phyloP scores from a whole-genome alignment of 2,113 vertebrate species.

The Passer domesticus region DNA sequence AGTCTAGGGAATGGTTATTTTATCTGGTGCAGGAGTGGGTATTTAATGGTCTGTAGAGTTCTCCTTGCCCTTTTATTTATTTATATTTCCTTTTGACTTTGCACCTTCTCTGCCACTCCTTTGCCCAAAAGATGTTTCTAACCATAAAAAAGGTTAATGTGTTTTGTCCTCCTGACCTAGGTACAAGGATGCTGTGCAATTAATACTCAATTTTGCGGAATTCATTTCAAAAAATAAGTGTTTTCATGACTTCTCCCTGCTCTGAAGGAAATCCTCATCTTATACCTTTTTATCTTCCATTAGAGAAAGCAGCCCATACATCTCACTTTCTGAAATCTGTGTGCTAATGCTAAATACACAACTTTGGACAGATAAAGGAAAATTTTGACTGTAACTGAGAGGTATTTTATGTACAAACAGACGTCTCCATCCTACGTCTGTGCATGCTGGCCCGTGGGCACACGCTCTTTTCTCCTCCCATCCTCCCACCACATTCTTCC shows the following conservation, averaged over 20 bases:
- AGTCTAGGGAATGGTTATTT: neutral
- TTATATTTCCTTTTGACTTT: neutral
- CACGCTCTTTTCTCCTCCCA: neutral
- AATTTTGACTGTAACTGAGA: neutral
- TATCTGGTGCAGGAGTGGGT: neutral
- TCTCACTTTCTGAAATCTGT: neutral
- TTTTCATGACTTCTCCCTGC: neutral
- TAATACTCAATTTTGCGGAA: neutral
- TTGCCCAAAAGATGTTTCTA: neutral
- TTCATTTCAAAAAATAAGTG: neutral
- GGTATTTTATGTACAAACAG: neutral
- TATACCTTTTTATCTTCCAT: neutral
- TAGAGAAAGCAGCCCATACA: neutral
- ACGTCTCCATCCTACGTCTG: neutral
- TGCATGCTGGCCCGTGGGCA: neutral
- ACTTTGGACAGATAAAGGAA: neutral
- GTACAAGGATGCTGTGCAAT: neutral
- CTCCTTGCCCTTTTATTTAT: neutral
- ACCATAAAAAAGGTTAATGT: neutral
- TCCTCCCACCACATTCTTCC: slow-evolving; percentile 23
- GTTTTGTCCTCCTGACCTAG: neutral
- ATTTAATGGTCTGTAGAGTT: neutral
- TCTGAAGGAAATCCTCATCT: neutral
- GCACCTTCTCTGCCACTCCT: neutral
- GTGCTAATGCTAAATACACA: neutral